A percentile compares a stretch with the other conserved stretches of the same genome.
phyloP scores from a whole-genome alignment of 2,113 vertebrate species.

The Pangasianodon gigas region DNA sequence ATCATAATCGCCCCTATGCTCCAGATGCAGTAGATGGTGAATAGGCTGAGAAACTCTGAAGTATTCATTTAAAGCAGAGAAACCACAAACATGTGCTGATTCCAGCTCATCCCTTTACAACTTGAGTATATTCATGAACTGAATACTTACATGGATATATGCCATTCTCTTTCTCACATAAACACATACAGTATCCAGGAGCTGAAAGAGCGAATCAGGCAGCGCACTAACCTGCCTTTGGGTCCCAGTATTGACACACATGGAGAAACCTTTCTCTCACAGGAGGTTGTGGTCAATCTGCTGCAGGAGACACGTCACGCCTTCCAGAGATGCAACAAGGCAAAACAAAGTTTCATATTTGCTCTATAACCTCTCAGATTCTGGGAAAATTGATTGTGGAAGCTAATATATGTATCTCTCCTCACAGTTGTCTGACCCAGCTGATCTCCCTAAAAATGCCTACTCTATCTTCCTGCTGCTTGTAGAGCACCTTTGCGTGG shows the following conservation, averaged over 20 bases:
- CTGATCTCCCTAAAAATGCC: conserved; percentile 96
- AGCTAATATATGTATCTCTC: conserved; percentile 22
- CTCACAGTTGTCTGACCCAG: conserved; percentile 91
- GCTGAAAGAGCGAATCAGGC: conserved; percentile 93
- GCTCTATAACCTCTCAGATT: background rate
- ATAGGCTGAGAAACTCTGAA: no score
- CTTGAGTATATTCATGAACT: background rate
- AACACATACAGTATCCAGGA: conserved; percentile 86
- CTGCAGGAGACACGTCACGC: conserved; percentile 96
- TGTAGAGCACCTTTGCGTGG: conserved; percentile 95
- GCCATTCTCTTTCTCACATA: conserved; percentile 4
- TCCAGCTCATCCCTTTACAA: background rate
- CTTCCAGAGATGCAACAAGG: conserved; percentile 97
- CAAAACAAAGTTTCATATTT: conserved; percentile 63
- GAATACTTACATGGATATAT: background rate
- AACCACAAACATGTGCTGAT: background rate
- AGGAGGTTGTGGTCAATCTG: conserved; percentile 96
- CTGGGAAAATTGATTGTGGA: background rate
- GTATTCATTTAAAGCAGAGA: background rate
- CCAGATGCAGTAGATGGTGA: background rate
- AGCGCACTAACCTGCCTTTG: conserved; percentile 89
- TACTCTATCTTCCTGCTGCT: conserved; percentile 96
- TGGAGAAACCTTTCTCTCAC: conserved; percentile 95
- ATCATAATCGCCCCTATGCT: background rate
- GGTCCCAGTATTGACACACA: conserved; percentile 97